phyloP scores from a whole-genome alignment of 2,888 invertebrate species.

The Xiphydria camelus region DNA sequence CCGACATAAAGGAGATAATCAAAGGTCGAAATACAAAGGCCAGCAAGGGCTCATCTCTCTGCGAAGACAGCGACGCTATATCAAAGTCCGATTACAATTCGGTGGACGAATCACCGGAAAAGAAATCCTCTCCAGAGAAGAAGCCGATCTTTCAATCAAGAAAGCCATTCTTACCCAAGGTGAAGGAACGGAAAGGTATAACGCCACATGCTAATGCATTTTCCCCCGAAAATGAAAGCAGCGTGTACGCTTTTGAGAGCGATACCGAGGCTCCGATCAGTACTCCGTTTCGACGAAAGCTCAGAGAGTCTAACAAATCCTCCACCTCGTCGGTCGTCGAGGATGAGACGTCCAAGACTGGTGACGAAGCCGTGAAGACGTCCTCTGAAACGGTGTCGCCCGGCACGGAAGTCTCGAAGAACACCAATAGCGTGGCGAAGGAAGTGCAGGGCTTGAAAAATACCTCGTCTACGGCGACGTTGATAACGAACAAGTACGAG shows the following conservation, averaged over 20 bases:
- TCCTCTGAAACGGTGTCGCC: background rate
- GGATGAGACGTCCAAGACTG: constrained; percentile 54
- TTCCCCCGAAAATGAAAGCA: constrained; percentile 71
- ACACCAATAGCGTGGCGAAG: background rate
- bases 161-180: constrained; percentile 63
- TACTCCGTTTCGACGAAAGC: constrained; percentile 62
- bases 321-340: constrained; percentile 46
- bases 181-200: constrained; percentile 59
- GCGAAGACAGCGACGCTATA: constrained; percentile 38
- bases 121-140: constrained; percentile 36
- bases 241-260: constrained; percentile 73
- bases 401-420: background rate
- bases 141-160: constrained; percentile 57
- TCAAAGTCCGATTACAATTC: constrained; percentile 44
- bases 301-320: constrained; percentile 39
- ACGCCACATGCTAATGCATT: constrained; percentile 64
- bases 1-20: constrained; percentile 35
- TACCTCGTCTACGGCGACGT: constrained; percentile 9
- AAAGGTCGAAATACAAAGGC: constrained; percentile 47
- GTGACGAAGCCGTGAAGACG: constrained; percentile 34
- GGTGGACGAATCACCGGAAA: constrained; percentile 35
- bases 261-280: constrained; percentile 64
- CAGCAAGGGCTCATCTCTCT: constrained; percentile 34
- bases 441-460: constrained; percentile 23
- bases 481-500: constrained; percentile 36